A percentile compares a stretch with the other conserved stretches of the same genome.
Evolutionary conservation across 53 echinoderm and acorn worm genomes (phyloP).

Genomic region (Patiria pectinifera): DNA sequence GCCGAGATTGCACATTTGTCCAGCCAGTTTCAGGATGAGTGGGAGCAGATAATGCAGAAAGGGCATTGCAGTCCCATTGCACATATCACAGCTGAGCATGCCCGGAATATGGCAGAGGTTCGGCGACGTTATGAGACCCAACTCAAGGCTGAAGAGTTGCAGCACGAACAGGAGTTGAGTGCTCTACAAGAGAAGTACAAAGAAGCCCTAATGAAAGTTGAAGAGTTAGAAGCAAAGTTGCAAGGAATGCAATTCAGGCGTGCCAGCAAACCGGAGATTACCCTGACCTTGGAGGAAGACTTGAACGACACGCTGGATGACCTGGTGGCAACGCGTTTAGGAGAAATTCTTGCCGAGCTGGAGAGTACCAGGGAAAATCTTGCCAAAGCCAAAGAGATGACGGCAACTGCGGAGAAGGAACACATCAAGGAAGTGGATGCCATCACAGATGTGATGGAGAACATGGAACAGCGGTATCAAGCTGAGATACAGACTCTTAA

Average conservation of each 20-base stretch:
- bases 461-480: conserved; percentile 73
- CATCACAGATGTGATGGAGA: conserved; percentile 73
- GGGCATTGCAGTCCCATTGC: conserved; percentile 68
- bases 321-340: conserved; percentile 43
- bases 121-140: conserved; percentile 75
- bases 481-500: conserved; percentile 68
- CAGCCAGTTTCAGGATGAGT: conserved; percentile 51
- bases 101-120: conserved; percentile 73
- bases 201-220: conserved; percentile 33
- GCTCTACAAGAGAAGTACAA: conserved; percentile 57
- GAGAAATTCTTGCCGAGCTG: conserved; percentile 48
- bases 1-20: conserved; percentile 64
- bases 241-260: conserved; percentile 10
- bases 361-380: conserved; percentile 45
- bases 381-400: conserved; percentile 19
- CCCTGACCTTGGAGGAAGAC: conserved; percentile 59
- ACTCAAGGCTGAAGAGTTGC: conserved; percentile 67
- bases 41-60: conserved; percentile 61
- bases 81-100: conserved; percentile 75
- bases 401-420: conserved; percentile 42
- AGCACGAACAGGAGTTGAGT: conserved; percentile 72
- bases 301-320: conserved; percentile 60
- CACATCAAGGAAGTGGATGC: conserved; percentile 67
- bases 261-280: conserved; percentile 53
- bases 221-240: conserved; percentile 45